A percentile compares a stretch with the other conserved stretches of the same genome.
phyloP scores from a whole-genome alignment of 2,888 invertebrate genomes.

The Harmothoe impar region DNA sequence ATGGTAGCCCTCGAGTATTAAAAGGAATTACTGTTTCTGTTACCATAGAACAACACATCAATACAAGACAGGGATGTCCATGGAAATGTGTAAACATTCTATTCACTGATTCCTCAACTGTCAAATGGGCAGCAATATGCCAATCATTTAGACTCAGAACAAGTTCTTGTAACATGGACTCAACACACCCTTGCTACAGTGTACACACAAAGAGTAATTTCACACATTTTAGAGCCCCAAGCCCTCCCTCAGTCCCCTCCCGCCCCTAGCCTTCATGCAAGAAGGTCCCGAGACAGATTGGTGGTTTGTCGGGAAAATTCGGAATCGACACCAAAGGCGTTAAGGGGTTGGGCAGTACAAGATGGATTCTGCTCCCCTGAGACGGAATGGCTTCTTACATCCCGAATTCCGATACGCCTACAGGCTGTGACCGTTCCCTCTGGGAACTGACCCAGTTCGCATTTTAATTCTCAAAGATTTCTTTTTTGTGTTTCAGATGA shows the following conservation, averaged over 20 bases:
- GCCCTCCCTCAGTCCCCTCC: too few relatives aligned
- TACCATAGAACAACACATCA: too few relatives aligned
- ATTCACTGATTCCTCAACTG: too few relatives aligned
- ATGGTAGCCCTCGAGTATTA: too few relatives aligned
- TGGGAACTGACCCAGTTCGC: background rate
- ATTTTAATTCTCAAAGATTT: background rate
- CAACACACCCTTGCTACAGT: background rate
- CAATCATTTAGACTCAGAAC: too few relatives aligned
- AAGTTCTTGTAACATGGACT: too few relatives aligned
- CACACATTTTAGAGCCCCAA: background rate
- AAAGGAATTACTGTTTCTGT: too few relatives aligned
- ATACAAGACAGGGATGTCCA: too few relatives aligned
- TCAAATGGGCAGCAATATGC: too few relatives aligned
- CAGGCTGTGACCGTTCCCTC: background rate
- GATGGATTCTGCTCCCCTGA: background rate
- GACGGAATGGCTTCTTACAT: background rate
- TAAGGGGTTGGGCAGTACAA: conserved; percentile 16
- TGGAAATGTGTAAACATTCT: too few relatives aligned
- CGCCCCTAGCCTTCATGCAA: background rate
- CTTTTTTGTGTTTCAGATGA: too few relatives aligned
- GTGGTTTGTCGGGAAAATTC: background rate
- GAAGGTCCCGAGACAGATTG: background rate
- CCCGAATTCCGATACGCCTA: background rate
- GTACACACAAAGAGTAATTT: background rate
- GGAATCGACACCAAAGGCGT: background rate